Conservation (phyloP, 2,888 invertebrate genomes). For the Parnassius smintheus region DNA sequence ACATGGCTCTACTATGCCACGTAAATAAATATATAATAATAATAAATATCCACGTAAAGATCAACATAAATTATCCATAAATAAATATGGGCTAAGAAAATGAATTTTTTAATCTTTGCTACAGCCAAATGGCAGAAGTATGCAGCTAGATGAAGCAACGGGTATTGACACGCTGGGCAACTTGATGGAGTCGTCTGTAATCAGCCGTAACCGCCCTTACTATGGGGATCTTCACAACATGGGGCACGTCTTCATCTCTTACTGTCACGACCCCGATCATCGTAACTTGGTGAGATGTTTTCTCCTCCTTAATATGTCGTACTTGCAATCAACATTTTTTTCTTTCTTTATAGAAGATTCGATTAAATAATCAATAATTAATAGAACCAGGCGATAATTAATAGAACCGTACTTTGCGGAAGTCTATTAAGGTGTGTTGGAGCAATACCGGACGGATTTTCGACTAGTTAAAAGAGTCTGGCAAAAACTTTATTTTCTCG, state of each 20-base stretch:
- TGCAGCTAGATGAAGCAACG: constrained; percentile 82
- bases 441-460: too few species aligned
- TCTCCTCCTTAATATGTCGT: too few species aligned
- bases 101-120: neutral
- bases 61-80: too few species aligned
- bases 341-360: too few species aligned
- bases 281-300: constrained; percentile 81
- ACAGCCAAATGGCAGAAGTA: constrained; percentile 80
- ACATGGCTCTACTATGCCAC: neutral
- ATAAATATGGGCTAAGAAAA: too few species aligned
- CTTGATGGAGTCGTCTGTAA: constrained; percentile 86
- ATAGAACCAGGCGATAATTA: too few species aligned
- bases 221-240: constrained; percentile 92
- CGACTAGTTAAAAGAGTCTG: too few species aligned
- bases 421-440: too few species aligned
- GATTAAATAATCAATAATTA: too few species aligned
- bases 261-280: constrained; percentile 90
- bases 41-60: neutral
- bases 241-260: constrained; percentile 89
- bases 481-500: too few species aligned
- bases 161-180: constrained; percentile 91
- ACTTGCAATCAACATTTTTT: too few species aligned
- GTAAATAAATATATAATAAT: neutral
- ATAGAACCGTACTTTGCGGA: too few species aligned
- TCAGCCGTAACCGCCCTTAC: constrained; percentile 85